phyloP scores from a whole-genome alignment of 2,113 vertebrate genomes.

The Castor canadensis region DNA sequence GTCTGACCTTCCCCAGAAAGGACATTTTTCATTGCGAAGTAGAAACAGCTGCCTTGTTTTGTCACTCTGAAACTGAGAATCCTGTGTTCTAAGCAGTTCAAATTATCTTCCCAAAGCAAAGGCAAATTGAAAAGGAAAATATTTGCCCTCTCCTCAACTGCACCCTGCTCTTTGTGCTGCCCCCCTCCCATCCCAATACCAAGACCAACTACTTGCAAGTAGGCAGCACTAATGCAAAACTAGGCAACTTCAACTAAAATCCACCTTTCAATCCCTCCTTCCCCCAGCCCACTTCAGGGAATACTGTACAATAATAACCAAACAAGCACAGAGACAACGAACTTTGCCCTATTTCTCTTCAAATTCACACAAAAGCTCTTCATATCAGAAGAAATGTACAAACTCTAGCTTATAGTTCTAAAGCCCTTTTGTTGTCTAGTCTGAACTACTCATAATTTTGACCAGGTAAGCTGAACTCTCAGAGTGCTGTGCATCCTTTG shows the following conservation, averaged over 20 bases:
- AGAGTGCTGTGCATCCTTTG: not conserved
- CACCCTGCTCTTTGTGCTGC: not conserved
- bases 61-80: constrained; percentile 22
- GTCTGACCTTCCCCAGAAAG: constrained; percentile 41
- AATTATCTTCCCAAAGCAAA: constrained; percentile 48
- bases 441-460: not conserved
- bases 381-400: not conserved
- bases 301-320: not conserved
- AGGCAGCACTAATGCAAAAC: constrained; percentile 14
- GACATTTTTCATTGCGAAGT: not conserved
- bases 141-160: constrained; percentile 10
- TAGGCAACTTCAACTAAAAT: not conserved
- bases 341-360: not conserved
- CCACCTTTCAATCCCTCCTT: not conserved
- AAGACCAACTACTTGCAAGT: constrained; percentile 26
- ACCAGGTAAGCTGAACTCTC: not conserved
- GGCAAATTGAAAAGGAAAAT: constrained; percentile 52
- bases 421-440: not conserved
- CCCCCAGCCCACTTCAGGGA: not conserved
- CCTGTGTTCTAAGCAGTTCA: constrained; percentile 2
- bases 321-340: not conserved
- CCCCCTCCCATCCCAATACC: not conserved
- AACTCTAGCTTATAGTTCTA: not conserved
- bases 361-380: not conserved
- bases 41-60: not conserved